A percentile compares a stretch with the other conserved stretches of the same genome.
These are phyloP conservation scores for Varecia variegata DNA, from an alignment of 2,797 vertebrate genomes.

Conservation along the genomic window DNA sequence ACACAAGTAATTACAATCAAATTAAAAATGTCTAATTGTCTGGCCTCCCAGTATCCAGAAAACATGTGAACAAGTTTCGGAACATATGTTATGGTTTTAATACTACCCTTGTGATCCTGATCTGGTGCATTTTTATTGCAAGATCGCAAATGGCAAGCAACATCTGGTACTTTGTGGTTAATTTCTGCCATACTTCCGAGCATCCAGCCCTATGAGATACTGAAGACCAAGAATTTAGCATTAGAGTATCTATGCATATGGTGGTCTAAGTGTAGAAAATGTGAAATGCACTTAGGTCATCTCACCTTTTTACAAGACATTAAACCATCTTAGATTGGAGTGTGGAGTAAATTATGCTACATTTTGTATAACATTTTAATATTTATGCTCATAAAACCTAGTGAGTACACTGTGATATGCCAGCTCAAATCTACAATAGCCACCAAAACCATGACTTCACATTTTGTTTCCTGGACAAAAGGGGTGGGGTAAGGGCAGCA, in stretches of 20 bases:
- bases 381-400: constrained; percentile 79
- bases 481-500: constrained; percentile 6
- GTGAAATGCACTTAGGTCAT: constrained; percentile 85
- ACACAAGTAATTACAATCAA: background rate
- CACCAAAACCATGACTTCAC: constrained; percentile 60
- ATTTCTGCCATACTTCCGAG: constrained; percentile 99
- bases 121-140: constrained; percentile 98
- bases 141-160: constrained; percentile 99
- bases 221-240: constrained; percentile 83
- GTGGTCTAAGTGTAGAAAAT: constrained; percentile 87
- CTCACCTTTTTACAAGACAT: constrained; percentile 84
- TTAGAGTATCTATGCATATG: constrained; percentile 90
- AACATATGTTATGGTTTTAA: constrained; percentile 99
- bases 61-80: constrained; percentile 87
- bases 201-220: constrained; percentile 98
- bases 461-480: constrained; percentile 55
- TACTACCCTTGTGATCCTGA: constrained; percentile 94
- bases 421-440: constrained; percentile 76
- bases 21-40: background rate
- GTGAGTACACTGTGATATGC: constrained; percentile 79
- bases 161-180: constrained; percentile 99
- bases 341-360: constrained; percentile 75
- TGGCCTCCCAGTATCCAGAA: background rate
- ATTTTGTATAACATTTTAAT: constrained; percentile 83
- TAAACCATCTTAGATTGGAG: constrained; percentile 82